phyloP scores from a whole-genome alignment of 2,113 vertebrate genomes.

The Rhynchomys soricoides region DNA sequence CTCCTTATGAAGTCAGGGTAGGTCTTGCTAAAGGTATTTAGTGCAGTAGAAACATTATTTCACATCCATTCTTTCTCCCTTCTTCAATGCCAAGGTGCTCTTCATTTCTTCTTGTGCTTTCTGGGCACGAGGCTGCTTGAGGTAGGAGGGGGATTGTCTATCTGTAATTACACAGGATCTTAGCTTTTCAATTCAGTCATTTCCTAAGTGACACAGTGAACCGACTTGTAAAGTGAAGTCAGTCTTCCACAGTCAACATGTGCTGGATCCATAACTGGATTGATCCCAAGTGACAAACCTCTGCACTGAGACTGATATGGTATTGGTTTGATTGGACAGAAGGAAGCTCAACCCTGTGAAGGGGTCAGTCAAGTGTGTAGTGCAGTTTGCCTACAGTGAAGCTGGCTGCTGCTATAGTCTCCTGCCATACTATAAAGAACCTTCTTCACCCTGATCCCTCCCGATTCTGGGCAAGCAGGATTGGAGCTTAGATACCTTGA shows the following conservation, averaged over 20 bases:
- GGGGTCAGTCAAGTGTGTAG: background rate
- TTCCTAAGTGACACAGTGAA: background rate
- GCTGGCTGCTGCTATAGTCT: background rate
- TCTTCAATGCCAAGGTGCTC: background rate
- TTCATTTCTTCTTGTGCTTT: background rate
- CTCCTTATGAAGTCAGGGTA: background rate
- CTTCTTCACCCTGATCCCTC: background rate
- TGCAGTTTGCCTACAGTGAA: background rate
- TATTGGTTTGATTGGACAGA: background rate
- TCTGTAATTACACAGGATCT: background rate
- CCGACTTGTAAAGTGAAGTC: background rate
- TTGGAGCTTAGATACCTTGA: background rate
- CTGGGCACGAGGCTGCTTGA: background rate
- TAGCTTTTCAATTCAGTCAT: background rate
- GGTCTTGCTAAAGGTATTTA: background rate
- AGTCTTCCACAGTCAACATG: background rate
- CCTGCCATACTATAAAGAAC: background rate
- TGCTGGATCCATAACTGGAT: background rate
- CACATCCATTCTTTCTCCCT: background rate
- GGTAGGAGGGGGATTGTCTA: background rate
- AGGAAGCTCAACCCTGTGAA: background rate
- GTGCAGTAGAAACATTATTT: background rate
- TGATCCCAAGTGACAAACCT: background rate
- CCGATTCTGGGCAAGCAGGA: background rate
- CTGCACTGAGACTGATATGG: background rate